Base-by-base conservation (phyloP, 1,140 invertebrate species). In the Luehdorfia chinensis region DNA sequence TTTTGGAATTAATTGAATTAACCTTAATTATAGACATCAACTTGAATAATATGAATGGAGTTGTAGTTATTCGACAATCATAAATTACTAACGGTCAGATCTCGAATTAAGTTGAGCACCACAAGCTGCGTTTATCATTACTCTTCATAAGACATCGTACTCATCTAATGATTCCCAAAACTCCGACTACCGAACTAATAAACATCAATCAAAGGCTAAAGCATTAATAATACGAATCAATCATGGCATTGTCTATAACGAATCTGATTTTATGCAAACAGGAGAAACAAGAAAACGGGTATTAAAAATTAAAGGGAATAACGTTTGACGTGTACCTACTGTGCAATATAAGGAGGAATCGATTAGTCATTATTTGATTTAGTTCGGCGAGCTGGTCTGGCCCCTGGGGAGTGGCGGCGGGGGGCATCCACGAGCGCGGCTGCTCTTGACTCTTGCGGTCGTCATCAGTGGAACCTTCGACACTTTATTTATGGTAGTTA, bases 281-380 rank as follows among this genome's bases (percentile, higher is more conserved):
- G 66, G 66, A 74, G 58, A 71, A 80, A 77, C 60, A 80, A 75
- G 70, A 74, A 41, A 21, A 27, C 8, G 37, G 37, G 66, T 70
- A 73, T 75, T 75, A 70, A 77, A 77, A 83, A 79, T 79, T 78
- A 71, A 81, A 74, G 69, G 70, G 78, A 76, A 85, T 75, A 77
- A 75, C 69, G 64, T 79, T 79, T 84, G 76, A 80, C 76, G 79
- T 86, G 75, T 78, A 83, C 83, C 83, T 86, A 86, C 83, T 86
- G 83, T 86, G 79, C 78, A 84, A 86, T 86, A 77, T 80, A 81
- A 78, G 77, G 66, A 60, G 70, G 73, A 83, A 83, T 80, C 83
- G 78, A 86, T 86, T 86, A 86, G 83, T 86, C 83, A 86, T 86
- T 86, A 84, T 86, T 86, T 86, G 83, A 84, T 84, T 86, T 86